Percentiles rank a stretch among this genome's conserved stretches.
These are phyloP conservation scores for Corapipo altera DNA, from an alignment of 2,113 vertebrate genomes.

Conservation along the genomic window DNA sequence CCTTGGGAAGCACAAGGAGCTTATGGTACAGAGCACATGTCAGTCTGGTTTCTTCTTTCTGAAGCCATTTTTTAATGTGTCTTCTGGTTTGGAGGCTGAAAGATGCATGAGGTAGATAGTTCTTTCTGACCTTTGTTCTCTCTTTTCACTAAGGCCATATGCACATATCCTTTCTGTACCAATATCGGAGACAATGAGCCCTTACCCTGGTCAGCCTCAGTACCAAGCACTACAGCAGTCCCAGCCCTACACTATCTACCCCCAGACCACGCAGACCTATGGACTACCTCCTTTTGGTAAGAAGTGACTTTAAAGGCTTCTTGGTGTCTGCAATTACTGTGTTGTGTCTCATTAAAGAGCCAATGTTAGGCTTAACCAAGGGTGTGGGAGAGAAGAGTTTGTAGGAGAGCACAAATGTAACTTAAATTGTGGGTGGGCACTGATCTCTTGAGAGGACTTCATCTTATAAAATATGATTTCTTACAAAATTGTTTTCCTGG, in stretches of 20 bases:
- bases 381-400: neutral
- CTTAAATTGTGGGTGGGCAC: neutral
- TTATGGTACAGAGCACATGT: neutral
- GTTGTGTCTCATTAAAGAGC: neutral
- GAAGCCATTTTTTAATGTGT: neutral
- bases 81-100: neutral
- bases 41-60: neutral
- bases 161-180: conserved; percentile 81
- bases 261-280: conserved; percentile 90
- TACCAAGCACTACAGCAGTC: conserved; percentile 89
- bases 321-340: neutral
- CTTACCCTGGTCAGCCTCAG: conserved; percentile 84
- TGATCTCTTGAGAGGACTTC: neutral
- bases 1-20: neutral
- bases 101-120: neutral
- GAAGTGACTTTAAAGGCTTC: conserved; percentile 26
- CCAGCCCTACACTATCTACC: conserved; percentile 88
- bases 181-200: conserved; percentile 82
- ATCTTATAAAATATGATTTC: neutral
- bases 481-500: neutral
- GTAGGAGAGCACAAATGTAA: neutral
- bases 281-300: conserved; percentile 98
- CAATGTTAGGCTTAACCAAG: neutral
- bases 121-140: conserved; percentile 25
- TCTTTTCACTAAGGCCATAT: conserved; percentile 74